Base-by-base conservation (phyloP, 2,888 invertebrate genomes). In the Drosophila pseudotalamancana region DNA sequence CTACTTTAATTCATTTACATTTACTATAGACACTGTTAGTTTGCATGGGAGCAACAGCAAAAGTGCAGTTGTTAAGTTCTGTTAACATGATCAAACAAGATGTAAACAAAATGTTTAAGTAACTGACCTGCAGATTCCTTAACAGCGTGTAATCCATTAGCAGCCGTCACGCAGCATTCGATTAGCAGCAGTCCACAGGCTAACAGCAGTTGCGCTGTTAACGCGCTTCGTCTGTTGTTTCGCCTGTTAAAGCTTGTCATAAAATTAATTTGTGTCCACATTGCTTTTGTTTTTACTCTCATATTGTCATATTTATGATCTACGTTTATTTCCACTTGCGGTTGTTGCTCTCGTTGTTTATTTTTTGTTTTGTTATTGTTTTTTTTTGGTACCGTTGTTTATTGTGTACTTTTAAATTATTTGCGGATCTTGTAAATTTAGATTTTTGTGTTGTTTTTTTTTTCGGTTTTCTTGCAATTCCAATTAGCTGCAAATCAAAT, bases 291-390 rank as follows among this genome's bases (percentile, higher is more conserved):
- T 64, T 19, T 25, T 54, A 31, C 34, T 46, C 59, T 86, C 87
- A 81, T 80, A 56, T 77, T 85, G 76, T 73, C 84, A 80, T 86
- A 82, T 76, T 80, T 80, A 72, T 83, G 74, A 68, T 48, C 68
- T 50, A 72, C 48, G 70, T 45, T 79, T 63, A 61, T 64, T 67
- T 65, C 48, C n/a, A 61, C 59, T 75, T 67, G 59, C 43, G 64
- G 66, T 57, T 69, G 45, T 56, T 66, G 50, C 57, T 60, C 46
- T 71, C 61, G 43, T 60, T 56, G 32, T 49, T 51, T 64, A 29
- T 54, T 46, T n/a, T 39, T 57, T 51, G 46, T 18, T 4, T 25
- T 49, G 27, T 27, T 16, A 8, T 5, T n/a, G 4, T 5, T 9
- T 18, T 16, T 14, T 39, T 14, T 23, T 32, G 19, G 11, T 48